These are phyloP conservation scores for Endomychus coccineus DNA, from an alignment of 2,888 invertebrate species.

Conservation along the genomic window DNA sequence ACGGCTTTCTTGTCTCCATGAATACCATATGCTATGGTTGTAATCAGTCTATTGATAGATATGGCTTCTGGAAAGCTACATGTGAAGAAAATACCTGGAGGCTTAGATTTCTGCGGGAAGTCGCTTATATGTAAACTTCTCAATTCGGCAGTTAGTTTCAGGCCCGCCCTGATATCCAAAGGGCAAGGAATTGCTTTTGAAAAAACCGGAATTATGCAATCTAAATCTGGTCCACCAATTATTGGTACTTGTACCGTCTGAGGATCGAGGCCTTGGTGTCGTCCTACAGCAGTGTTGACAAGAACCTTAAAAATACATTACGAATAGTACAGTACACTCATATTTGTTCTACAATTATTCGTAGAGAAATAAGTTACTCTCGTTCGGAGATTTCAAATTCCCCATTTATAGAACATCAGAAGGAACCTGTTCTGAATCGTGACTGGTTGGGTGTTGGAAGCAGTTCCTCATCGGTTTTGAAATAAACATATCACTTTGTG, in stretches of 20 bases:
- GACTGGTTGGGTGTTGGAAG: no score
- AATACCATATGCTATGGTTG: slow-evolving; percentile 35
- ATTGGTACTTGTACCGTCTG: slow-evolving; percentile 55
- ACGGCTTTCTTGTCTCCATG: slow-evolving; percentile 34
- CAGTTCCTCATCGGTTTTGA: no score
- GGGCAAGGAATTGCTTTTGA: slow-evolving; percentile 49
- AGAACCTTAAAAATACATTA: slow-evolving; percentile 40
- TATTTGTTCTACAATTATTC: no score
- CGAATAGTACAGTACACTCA: no score
- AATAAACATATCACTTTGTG: no score
- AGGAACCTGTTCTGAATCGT: no score
- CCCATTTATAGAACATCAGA: no score
- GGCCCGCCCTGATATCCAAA: slow-evolving; percentile 36
- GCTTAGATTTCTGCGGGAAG: slow-evolving; percentile 21
- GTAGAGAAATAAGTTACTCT: no score
- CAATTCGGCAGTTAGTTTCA: slow-evolving; percentile 22
- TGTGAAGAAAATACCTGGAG: slow-evolving; percentile 3
- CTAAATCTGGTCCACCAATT: slow-evolving; percentile 57
- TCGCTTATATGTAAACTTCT: slow-evolving; percentile 22
- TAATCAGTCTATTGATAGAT: slow-evolving; percentile 34
- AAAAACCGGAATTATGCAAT: slow-evolving; percentile 57
- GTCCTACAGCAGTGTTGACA: slow-evolving; percentile 55
- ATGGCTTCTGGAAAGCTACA: slow-evolving; percentile 29
- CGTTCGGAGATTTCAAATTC: no score
- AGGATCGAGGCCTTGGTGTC: slow-evolving; percentile 52